Conservation (phyloP, 2,797 vertebrate genomes). For the Phrynocephalus guinanensis region DNA sequence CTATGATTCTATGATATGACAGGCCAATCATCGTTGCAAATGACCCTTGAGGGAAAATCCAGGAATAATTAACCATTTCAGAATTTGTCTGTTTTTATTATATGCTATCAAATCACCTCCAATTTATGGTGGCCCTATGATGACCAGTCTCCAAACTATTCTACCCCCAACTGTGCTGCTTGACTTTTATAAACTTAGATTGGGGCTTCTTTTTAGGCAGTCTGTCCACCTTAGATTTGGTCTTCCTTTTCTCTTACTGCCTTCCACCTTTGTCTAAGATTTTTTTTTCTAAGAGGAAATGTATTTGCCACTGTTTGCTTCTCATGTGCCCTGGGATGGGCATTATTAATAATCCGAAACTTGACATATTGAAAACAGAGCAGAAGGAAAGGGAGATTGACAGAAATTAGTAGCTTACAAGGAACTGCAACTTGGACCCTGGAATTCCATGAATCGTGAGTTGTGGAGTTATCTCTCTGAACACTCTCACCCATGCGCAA, state of each 20-base stretch:
- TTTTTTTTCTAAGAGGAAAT: neutral
- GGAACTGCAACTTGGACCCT: neutral
- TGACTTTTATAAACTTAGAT: too few species aligned
- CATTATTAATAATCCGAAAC: neutral
- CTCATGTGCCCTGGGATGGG: neutral
- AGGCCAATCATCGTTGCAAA: fast-evolving
- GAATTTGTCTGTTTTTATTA: neutral
- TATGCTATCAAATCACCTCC: too few species aligned
- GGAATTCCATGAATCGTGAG: neutral
- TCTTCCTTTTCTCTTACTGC: too few species aligned
- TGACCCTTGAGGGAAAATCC: fast-evolving
- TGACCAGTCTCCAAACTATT: too few species aligned
- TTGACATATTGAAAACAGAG: neutral
- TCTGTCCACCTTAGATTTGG: too few species aligned
- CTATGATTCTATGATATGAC: fast-evolving
- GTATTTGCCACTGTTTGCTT: neutral
- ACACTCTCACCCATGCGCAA: neutral
- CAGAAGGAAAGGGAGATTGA: too few species aligned
- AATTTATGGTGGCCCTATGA: too few species aligned
- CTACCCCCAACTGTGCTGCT: too few species aligned
- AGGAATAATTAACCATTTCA: neutral
- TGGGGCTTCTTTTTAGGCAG: too few species aligned
- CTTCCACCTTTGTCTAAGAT: too few species aligned
- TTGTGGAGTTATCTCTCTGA: neutral
- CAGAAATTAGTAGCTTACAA: neutral